Evolutionary conservation across 2,888 invertebrate genomes (phyloP), one percentile per base, ranked within the genome.

Genomic region (Molorchus minor): DNA sequence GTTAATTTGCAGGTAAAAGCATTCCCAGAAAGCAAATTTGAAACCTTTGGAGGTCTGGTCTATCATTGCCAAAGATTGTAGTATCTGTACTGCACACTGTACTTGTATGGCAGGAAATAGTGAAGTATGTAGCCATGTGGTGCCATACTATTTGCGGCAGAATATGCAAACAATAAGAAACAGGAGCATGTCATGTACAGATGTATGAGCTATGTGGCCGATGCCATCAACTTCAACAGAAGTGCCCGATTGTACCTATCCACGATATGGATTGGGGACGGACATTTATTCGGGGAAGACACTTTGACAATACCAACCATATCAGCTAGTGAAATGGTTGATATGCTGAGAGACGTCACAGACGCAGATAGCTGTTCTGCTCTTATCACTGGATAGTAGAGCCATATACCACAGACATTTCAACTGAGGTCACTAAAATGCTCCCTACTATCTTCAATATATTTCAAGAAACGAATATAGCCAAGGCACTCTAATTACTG

Each of bases 211-310:
- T 43, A 8, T 13, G 3, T 58, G 56, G 58, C 5, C 44, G 7
- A 29, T 44, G 49, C 59, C 44, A 44, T 46, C 58, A n/a, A 13
- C 16, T 10, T 44, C 52, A 7, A 2, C 17, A 33, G 4, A n/a
- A 29, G 13, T 46, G 25, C n/a, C 35, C 47, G 10, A 44, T 53
- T 4, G 33, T 30, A 12, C 46, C 46, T n/a, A 17, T 52, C 10
- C 19, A 5, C 43, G 46, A 58, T 33, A 53, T 58, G 43, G 21
- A 58, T 41, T 54, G 53, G 53, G 53, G 54, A 40, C 53, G 40
- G 33, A 10, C 45, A 8, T 38, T 16, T 38, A 36, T 17, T 40
- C 29, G n/a, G 5, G 5, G n/a, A 43, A 29, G 25, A 51, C 10
- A 49, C 2, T 33, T 40, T 20, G 33, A 25, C n/a, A 2, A 8